phyloP scores from a whole-genome alignment of 2,113 vertebrate species.

The Haliaeetus leucogaster region DNA sequence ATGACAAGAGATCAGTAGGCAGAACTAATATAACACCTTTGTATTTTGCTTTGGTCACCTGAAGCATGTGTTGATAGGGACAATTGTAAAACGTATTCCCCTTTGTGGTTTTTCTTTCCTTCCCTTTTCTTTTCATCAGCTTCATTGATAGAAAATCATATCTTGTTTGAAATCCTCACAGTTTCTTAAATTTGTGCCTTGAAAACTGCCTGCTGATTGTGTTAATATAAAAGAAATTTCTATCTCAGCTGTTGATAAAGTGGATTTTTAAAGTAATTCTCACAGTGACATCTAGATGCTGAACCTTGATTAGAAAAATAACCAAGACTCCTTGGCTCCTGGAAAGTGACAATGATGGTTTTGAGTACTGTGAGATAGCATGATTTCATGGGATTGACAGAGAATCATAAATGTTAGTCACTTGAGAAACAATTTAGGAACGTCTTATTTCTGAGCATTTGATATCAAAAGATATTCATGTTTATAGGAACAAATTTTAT shows the following conservation, averaged over 20 bases:
- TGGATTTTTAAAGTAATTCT: neutral
- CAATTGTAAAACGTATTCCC: neutral
- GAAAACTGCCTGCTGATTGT: neutral
- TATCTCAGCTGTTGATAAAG: neutral
- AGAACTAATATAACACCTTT: neutral
- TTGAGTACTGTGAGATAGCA: neutral
- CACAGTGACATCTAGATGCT: neutral
- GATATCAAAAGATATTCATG: neutral
- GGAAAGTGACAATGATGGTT: neutral
- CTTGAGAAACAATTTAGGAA: neutral
- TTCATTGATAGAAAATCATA: neutral
- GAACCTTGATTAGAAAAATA: conserved; percentile 1
- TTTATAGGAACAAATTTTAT: neutral
- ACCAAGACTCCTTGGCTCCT: neutral
- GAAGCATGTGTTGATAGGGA: neutral
- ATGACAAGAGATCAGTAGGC: neutral
- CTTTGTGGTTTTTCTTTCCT: neutral
- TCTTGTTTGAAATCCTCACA: neutral
- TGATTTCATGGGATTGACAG: neutral
- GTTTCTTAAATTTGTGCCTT: neutral
- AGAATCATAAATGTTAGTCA: neutral
- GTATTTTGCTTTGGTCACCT: neutral
- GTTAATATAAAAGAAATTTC: neutral
- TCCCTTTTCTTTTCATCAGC: neutral
- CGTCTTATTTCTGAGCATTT: neutral